These are phyloP conservation scores for Phalacrocorax brasilianus DNA, from an alignment of 2,113 vertebrate species.

Conservation along the genomic window DNA sequence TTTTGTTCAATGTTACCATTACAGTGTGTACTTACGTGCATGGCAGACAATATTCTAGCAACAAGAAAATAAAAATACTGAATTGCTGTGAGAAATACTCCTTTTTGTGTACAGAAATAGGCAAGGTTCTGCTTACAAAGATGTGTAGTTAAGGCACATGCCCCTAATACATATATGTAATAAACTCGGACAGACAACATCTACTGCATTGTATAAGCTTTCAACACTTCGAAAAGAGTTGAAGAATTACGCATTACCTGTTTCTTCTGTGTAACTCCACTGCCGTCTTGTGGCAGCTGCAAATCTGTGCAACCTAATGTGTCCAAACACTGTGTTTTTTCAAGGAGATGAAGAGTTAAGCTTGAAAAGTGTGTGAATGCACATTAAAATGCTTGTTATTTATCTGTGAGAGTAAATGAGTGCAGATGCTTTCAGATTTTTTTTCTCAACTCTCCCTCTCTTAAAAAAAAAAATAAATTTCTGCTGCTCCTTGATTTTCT, in stretches of 20 bases:
- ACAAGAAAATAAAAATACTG: not conserved
- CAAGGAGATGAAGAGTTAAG: not conserved
- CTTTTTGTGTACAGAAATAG: not conserved
- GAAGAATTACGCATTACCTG: not conserved
- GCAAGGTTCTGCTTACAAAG: not conserved
- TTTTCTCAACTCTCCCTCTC: no score
- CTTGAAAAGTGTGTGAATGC: not conserved
- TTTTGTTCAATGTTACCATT: not conserved
- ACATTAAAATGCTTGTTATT: not conserved
- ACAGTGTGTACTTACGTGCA: not conserved
- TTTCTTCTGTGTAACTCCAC: not conserved
- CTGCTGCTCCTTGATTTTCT: not conserved
- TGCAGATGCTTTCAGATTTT: not conserved
- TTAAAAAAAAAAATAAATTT: not conserved
- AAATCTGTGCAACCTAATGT: not conserved
- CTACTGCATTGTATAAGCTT: not conserved
- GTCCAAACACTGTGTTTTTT: fast-evolving
- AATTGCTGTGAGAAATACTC: not conserved
- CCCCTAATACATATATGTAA: not conserved
- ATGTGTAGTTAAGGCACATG: not conserved
- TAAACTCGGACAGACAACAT: not conserved
- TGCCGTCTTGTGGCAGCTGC: not conserved
- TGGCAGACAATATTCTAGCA: not conserved
- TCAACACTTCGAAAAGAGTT: not conserved
- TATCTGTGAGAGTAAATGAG: not conserved